Percentiles rank a stretch among this genome's conserved stretches.
These are phyloP conservation scores for Scomber scombrus DNA, from an alignment of 2,113 vertebrate species.

Conservation along the genomic window DNA sequence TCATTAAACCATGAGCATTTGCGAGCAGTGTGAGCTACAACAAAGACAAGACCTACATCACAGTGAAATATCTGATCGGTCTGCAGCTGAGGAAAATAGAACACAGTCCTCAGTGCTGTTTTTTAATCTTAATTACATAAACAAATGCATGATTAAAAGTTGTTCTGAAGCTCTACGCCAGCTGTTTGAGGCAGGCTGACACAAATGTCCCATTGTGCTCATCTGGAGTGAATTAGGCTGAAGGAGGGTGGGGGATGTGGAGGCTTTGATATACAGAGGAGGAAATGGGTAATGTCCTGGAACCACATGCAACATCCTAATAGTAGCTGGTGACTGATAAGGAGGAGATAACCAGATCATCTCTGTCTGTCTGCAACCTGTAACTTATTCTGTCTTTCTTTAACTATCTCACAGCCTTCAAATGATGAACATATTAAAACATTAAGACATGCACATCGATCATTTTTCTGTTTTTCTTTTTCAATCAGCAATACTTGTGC, in stretches of 20 bases:
- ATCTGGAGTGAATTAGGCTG: conserved; percentile 81
- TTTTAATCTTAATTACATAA: conserved; percentile 77
- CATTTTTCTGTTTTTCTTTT: neutral
- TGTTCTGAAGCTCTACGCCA: conserved; percentile 66
- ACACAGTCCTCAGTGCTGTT: conserved; percentile 23
- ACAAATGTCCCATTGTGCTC: conserved; percentile 83
- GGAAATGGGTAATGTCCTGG: conserved; percentile 84
- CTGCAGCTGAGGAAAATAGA: conserved; percentile 67
- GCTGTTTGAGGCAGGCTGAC: conserved; percentile 77
- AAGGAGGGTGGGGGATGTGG: conserved; percentile 50
- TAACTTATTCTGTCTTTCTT: conserved; percentile 24
- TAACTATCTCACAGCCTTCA: conserved; percentile 24
- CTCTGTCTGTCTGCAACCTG: conserved; percentile 52
- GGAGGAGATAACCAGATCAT: conserved; percentile 72
- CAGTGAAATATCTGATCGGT: conserved; percentile 64
- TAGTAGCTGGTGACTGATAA: conserved; percentile 80
- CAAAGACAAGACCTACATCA: conserved; percentile 72
- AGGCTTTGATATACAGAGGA: conserved; percentile 82
- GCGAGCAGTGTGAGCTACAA: conserved; percentile 49
- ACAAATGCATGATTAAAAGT: conserved; percentile 83
- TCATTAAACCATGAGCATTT: conserved; percentile 68
- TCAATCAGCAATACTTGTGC: neutral
- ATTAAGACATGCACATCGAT: conserved; percentile 1
- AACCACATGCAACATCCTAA: conserved; percentile 81
- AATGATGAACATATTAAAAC: conserved; percentile 18